Conservation (phyloP, 2,888 invertebrate genomes). For the Athalia circularis region DNA sequence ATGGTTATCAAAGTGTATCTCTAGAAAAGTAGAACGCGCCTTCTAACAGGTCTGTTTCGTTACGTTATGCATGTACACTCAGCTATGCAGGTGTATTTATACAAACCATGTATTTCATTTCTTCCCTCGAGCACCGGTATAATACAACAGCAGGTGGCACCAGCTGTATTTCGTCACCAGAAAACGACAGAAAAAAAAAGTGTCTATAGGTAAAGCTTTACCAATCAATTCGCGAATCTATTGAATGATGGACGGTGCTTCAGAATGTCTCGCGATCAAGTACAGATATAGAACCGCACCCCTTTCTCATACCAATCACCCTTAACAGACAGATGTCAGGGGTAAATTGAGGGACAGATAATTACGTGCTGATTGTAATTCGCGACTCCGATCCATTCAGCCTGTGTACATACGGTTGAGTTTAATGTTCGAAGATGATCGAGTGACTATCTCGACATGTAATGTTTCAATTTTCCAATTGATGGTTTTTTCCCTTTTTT, state of each 20-base stretch:
- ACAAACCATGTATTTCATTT: neutral
- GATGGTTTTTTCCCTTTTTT: neutral
- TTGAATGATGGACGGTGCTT: constrained; percentile 16
- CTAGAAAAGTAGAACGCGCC: constrained; percentile 20
- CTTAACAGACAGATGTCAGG: constrained; percentile 9
- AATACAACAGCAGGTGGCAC: no score
- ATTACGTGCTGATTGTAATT: constrained; percentile 15
- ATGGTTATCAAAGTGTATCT: constrained; percentile 21
- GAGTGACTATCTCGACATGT: neutral
- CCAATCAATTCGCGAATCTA: constrained; percentile 36
- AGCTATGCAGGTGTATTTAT: neutral
- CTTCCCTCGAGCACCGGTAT: neutral
- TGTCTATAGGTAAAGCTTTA: constrained; percentile 6
- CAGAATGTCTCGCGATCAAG: constrained; percentile 18
- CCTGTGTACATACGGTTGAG: neutral
- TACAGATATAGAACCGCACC: neutral
- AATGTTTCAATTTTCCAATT: neutral
- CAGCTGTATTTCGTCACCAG: no score
- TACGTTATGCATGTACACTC: neutral
- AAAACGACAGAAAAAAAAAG: no score
- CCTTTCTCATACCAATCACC: neutral
- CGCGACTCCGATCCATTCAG: neutral
- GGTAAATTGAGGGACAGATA: constrained; percentile 23
- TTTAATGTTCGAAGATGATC: no score
- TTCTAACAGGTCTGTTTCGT: constrained; percentile 10